Percentiles rank a stretch among this genome's conserved stretches.
Conservation (phyloP, 2,797 vertebrate species). For the Malacoraja senta region DNA sequence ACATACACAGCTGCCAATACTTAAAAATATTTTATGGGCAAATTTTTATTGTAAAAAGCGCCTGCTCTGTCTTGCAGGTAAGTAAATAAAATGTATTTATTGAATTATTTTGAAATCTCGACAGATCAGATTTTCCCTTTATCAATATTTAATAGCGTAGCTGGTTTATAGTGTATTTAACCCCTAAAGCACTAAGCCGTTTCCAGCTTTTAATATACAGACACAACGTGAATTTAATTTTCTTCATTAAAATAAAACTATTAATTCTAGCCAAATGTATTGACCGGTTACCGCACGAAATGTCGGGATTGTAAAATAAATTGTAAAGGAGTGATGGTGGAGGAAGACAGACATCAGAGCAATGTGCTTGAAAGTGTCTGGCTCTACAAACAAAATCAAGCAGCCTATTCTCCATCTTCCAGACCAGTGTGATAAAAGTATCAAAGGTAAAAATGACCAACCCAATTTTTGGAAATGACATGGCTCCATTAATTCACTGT, state of each 20-base stretch:
- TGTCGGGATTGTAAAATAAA: neutral
- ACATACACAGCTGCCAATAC: conserved; percentile 28
- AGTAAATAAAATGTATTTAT: conserved; percentile 30
- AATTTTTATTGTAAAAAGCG: conserved; percentile 16
- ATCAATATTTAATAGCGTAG: conserved; percentile 19
- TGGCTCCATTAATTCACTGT: neutral
- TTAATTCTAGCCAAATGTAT: neutral
- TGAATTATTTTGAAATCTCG: conserved; percentile 32
- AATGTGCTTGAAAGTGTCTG: neutral
- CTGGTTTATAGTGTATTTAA: neutral
- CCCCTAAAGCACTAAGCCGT: neutral
- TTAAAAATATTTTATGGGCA: conserved; percentile 38
- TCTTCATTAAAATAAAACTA: neutral
- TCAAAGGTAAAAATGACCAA: neutral
- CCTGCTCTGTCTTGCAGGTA: conserved; percentile 27
- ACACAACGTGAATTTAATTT: neutral
- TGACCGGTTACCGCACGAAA: neutral
- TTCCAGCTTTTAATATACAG: conserved; percentile 13
- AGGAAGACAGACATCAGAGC: neutral
- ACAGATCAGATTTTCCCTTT: neutral
- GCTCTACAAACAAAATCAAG: neutral
- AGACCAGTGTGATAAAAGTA: neutral
- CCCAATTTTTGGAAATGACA: neutral
- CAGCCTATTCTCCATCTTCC: neutral
- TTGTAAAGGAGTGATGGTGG: neutral